A percentile compares a stretch with the other conserved stretches of the same genome.
Conservation (phyloP, 2,888 invertebrate genomes). For the Subacronicta megacephala region DNA sequence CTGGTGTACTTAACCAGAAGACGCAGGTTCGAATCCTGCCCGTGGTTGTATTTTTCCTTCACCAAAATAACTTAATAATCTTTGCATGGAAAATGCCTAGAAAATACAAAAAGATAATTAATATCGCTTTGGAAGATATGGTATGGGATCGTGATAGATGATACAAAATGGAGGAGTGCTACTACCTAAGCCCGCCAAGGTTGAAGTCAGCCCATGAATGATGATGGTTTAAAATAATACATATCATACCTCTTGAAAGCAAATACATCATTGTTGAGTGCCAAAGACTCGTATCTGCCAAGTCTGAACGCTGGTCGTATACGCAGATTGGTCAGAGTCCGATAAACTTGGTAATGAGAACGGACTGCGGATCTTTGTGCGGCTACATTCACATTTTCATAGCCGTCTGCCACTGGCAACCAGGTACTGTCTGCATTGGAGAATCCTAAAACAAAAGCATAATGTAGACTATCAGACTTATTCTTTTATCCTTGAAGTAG, state of each 20-base stretch:
- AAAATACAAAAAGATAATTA: too few relatives aligned
- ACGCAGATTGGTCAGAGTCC: conserved; percentile 87
- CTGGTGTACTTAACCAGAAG: too few relatives aligned
- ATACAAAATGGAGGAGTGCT: too few relatives aligned
- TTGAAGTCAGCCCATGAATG: too few relatives aligned
- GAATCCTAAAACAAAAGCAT: conserved; percentile 85
- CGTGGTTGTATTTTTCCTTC: too few relatives aligned
- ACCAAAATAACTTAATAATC: too few relatives aligned
- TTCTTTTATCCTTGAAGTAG: too few relatives aligned
- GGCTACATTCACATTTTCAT: conserved; percentile 88
- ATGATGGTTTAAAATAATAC: neutral
- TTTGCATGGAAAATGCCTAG: too few relatives aligned
- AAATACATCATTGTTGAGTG: conserved; percentile 86
- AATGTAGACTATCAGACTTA: too few relatives aligned
- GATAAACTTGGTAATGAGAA: conserved; percentile 89
- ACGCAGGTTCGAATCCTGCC: too few relatives aligned
- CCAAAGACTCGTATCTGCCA: conserved; percentile 86
- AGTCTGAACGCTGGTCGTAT: conserved; percentile 84
- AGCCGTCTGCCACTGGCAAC: conserved; percentile 92
- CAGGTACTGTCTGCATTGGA: conserved; percentile 88
- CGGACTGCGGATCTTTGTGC: conserved; percentile 82
- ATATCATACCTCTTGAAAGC: conserved; percentile 86
- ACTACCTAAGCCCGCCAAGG: too few relatives aligned
- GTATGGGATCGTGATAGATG: too few relatives aligned
- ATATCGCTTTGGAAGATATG: neutral